Evolutionary conservation across 2,888 invertebrate species (phyloP), one percentile per base, ranked within the genome.

Genomic region (Ashinkailepas kermadecensis): DNA sequence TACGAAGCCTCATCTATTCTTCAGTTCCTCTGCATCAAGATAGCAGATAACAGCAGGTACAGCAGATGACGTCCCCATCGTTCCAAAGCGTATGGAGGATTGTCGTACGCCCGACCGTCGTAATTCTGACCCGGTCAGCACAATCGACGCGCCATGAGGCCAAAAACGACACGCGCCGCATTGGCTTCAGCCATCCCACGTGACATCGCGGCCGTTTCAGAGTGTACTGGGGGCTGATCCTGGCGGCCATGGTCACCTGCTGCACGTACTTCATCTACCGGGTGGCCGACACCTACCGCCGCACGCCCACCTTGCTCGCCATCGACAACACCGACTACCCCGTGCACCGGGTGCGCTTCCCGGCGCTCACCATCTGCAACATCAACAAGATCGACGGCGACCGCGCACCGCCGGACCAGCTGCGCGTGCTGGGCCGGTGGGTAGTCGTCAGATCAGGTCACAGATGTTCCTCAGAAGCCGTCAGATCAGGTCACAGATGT

Each of bases 381-480:
- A 81, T 82, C 25, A 83, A 83, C 81, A 81, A 57, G 74, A 23
- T 54, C 23, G 86, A 87, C 74, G 12, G 54, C 1, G 18, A 10
- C 18, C 7, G 21, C 0, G 13, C 56, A 9, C 74, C 74, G 9
- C 74, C 74, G 21, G 56, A 74, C 56, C 74, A 74, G 21, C 54
- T 8, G 21, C 13, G 2, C 15, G 74, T 56, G 74, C 18, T 74
- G 4, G 74, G 74, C 18, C 13, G 56, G 74, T 74, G 56, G 13
- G 74, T n/a, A 0, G 15, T 65, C 70, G 59, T 39, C 39, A 39
- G 39, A 4, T 39, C 39, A 39, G 39, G 39, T 39, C 39, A 39
- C 39, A 4, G 39, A 4, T 39, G 4, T 39, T 1, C 39, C 39
- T 39, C 39, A 39, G 39, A 39, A 39, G 39, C 39, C 39, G 39